Evolutionary conservation across 2,797 vertebrate genomes (phyloP).

Genomic region (Arrhamphus sclerolepis): DNA sequence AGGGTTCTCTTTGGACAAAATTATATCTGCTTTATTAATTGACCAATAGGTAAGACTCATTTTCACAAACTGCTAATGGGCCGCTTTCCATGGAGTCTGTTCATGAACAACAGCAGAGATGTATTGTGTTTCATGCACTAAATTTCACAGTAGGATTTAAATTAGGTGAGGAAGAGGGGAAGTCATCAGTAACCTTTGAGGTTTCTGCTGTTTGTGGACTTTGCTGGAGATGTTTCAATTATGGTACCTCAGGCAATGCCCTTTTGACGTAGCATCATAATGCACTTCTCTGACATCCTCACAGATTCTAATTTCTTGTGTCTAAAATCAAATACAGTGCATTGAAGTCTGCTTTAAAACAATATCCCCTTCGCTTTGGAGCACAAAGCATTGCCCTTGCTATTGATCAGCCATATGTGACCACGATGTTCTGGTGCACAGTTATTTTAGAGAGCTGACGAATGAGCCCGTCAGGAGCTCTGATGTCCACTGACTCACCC

Average conservation of each 20-base stretch:
- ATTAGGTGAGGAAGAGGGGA: too few relatives aligned
- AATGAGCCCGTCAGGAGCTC: constrained; percentile 44
- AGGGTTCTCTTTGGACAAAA: neutral
- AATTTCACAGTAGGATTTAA: neutral
- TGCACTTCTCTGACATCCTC: too few relatives aligned
- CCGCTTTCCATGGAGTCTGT: neutral
- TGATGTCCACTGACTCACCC: constrained; percentile 53
- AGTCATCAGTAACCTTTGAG: too few relatives aligned
- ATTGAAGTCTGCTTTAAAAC: neutral
- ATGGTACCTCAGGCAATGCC: too few relatives aligned
- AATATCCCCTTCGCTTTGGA: neutral
- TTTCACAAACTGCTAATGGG: neutral
- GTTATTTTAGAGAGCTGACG: constrained; percentile 46
- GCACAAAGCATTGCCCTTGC: constrained; percentile 3
- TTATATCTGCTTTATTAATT: neutral
- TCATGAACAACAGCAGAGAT: neutral
- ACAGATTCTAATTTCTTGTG: too few relatives aligned
- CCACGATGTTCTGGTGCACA: constrained; percentile 1
- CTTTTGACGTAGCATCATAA: too few relatives aligned
- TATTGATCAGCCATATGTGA: constrained; percentile 1
- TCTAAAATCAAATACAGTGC: too few relatives aligned
- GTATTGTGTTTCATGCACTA: neutral
- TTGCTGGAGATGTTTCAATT: too few relatives aligned
- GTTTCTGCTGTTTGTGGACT: too few relatives aligned
- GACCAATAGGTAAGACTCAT: neutral